Conservation (phyloP, 37 sponge, comb jelly and placozoan genomes). For the Theonella swinhoei region DNA sequence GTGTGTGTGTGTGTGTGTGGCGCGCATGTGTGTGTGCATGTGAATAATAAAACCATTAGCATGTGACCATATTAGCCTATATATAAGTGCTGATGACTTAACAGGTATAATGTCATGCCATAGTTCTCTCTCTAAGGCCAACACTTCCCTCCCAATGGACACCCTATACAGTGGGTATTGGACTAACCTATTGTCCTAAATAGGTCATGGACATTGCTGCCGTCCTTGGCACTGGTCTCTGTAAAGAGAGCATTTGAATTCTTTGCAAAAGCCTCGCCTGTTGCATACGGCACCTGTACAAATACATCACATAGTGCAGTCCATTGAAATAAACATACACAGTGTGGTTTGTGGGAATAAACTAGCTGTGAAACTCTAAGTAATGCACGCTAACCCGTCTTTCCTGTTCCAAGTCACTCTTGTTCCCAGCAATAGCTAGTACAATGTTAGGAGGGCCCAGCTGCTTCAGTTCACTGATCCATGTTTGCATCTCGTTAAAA, state of each 20-base stretch:
- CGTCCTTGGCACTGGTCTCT: conserved; percentile 76
- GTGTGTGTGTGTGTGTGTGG: background rate
- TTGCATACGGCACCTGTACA: conserved; percentile 58
- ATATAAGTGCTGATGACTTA: too few relatives aligned
- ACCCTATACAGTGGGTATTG: too few relatives aligned
- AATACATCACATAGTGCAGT: background rate
- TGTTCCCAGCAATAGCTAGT: conserved; percentile 91
- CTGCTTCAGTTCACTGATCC: conserved; percentile 83
- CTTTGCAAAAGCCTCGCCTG: conserved; percentile 68
- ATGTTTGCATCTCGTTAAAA: conserved; percentile 67
- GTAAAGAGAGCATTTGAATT: conserved; percentile 62
- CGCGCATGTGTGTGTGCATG: too few relatives aligned
- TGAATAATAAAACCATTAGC: too few relatives aligned
- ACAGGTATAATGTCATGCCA: too few relatives aligned
- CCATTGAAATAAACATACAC: background rate
- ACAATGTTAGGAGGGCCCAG: conserved; percentile 87
- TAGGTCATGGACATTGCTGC: conserved; percentile 57
- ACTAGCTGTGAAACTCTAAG: too few relatives aligned
- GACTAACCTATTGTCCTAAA: conserved; percentile 68
- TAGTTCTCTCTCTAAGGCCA: too few relatives aligned
- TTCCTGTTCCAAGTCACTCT: conserved; percentile 82
- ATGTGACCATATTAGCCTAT: too few relatives aligned
- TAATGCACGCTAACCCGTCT: too few relatives aligned
- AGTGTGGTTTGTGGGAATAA: too few relatives aligned
- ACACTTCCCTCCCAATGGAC: too few relatives aligned